Evolutionary conservation across 2,888 invertebrate species (phyloP).

Genomic region (Tinea trinotella): DNA sequence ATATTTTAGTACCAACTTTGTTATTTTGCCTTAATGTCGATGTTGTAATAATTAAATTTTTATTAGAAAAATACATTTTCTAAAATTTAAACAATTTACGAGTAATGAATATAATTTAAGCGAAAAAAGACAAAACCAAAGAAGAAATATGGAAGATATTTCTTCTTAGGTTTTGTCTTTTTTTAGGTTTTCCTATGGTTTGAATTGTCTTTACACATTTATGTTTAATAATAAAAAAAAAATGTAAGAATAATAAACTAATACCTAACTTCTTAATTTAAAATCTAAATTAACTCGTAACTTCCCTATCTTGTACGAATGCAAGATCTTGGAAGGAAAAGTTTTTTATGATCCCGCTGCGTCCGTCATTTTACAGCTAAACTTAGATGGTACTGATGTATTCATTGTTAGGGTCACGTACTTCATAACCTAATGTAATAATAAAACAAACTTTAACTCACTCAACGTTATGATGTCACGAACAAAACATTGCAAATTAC

Average conservation of each 20-base stretch:
- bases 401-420: conserved; percentile 7
- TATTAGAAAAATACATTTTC: too few species aligned
- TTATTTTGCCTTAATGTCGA: too few species aligned
- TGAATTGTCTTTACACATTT: too few species aligned
- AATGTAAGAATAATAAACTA: background rate
- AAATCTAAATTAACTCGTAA: background rate
- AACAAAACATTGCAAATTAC: conserved; percentile 6
- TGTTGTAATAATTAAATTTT: too few species aligned
- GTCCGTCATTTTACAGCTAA: conserved; percentile 2
- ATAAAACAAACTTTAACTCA: conserved; percentile 14
- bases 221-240: too few species aligned
- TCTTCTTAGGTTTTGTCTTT: too few species aligned
- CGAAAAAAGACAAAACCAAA: too few species aligned
- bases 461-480: background rate
- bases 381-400: background rate
- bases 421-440: conserved; percentile 11
- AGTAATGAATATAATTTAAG: too few species aligned
- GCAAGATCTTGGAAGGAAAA: background rate
- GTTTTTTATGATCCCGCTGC: background rate
- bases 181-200: too few species aligned
- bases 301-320: background rate
- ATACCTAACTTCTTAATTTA: background rate
- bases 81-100: too few species aligned
- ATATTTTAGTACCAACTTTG: too few species aligned
- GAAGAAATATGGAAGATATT: too few species aligned